Evolutionary conservation across 2,113 vertebrate genomes (phyloP).

Genomic region (Mus pahari): DNA sequence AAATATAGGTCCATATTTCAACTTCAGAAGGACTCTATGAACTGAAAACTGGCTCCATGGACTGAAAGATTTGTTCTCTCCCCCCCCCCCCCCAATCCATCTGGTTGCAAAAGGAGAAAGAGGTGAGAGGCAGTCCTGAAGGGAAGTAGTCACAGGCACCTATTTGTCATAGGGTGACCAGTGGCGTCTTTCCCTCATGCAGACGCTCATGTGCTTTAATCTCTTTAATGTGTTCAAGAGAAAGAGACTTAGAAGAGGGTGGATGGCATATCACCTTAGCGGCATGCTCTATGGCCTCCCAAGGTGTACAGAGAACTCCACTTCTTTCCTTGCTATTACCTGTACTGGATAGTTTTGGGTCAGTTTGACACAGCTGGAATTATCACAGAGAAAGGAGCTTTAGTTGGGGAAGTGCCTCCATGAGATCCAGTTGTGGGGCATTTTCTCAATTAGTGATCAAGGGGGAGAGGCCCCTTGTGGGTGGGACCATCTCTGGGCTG

Average conservation of each 20-base stretch:
- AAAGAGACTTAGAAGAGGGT: neutral
- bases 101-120: neutral
- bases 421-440: too few relatives aligned
- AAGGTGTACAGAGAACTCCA: neutral
- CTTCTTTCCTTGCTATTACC: neutral
- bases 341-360: too few relatives aligned
- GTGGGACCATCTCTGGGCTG: too few relatives aligned
- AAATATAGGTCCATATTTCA: neutral
- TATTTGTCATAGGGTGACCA: neutral
- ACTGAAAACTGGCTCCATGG: neutral
- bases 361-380: too few relatives aligned
- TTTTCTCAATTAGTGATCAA: too few relatives aligned
- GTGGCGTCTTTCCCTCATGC: neutral
- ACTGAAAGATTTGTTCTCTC: slow-evolving; percentile 30
- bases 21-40: neutral
- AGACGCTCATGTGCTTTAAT: neutral
- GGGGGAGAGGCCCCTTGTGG: too few relatives aligned
- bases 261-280: neutral
- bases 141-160: neutral
- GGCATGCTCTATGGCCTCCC: neutral
- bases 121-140: neutral
- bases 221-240: neutral
- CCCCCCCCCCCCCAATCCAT: neutral
- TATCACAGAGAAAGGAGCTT: too few relatives aligned
- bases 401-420: too few relatives aligned